Evolutionary conservation across 1,140 invertebrate species (phyloP).

Genomic region (Drosophila sulfurigaster): DNA sequence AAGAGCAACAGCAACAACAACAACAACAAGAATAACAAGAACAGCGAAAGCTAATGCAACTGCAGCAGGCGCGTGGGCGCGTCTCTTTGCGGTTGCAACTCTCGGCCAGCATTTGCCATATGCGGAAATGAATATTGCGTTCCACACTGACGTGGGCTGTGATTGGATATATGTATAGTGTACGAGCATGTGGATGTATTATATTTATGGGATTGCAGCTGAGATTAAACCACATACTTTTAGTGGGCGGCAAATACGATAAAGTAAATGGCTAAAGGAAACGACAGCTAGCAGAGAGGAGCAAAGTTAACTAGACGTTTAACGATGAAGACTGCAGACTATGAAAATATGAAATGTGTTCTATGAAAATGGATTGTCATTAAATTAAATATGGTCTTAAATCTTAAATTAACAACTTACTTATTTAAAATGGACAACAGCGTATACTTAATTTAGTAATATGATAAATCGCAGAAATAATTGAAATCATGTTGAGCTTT

Average conservation of each 20-base stretch:
- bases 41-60: neutral
- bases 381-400: too few relatives aligned
- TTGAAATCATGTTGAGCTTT: too few relatives aligned
- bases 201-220: conserved; percentile 7
- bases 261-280: conserved; percentile 23
- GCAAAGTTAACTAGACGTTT: neutral
- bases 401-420: too few relatives aligned
- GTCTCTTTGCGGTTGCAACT: conserved; percentile 37
- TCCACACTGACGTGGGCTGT: conserved; percentile 30
- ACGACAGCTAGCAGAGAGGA: neutral
- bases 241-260: conserved; percentile 27
- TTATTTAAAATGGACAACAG: too few relatives aligned
- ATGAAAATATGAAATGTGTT: too few relatives aligned
- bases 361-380: too few relatives aligned
- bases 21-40: neutral
- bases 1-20: neutral
- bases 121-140: conserved; percentile 38
- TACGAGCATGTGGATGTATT: neutral
- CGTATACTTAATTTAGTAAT: too few relatives aligned
- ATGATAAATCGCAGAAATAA: too few relatives aligned
- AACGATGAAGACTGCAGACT: neutral
- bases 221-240: conserved; percentile 30
- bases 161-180: conserved; percentile 30
- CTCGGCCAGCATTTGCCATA: conserved; percentile 39
- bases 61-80: conserved; percentile 16